Percentiles rank a stretch among this genome's conserved stretches.
These are phyloP conservation scores for Nyctereutes procyonoides DNA, from an alignment of 2,113 vertebrate species.

Conservation along the genomic window DNA sequence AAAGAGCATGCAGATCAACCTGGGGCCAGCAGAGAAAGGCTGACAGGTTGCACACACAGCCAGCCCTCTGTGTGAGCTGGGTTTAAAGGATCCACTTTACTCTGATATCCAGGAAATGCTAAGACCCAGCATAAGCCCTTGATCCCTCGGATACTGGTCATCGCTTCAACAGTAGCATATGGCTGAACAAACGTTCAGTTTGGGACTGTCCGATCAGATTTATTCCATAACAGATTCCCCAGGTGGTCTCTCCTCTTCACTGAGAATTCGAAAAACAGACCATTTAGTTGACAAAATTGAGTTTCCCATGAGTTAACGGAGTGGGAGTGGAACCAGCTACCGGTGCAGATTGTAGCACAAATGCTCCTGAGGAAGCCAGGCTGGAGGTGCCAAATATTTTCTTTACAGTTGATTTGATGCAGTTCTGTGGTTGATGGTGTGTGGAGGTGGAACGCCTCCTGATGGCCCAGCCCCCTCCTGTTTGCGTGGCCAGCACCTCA, in stretches of 20 bases:
- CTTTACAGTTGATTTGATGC: slow-evolving; percentile 4
- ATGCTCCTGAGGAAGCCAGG: neutral
- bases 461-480: neutral
- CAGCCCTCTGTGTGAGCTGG: neutral
- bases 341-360: neutral
- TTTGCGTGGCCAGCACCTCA: neutral
- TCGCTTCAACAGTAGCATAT: neutral
- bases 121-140: neutral
- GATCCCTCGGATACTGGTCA: neutral
- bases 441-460: neutral
- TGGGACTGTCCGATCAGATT: neutral
- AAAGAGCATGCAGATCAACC: neutral
- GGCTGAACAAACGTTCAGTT: slow-evolving; percentile 9
- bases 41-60: neutral
- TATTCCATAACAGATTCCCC: slow-evolving; percentile 26
- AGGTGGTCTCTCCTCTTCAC: slow-evolving; percentile 39
- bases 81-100: neutral
- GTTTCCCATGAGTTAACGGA: neutral
- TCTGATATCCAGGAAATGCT: neutral
- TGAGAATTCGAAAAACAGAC: neutral
- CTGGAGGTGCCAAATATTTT: neutral
- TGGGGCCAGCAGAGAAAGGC: neutral
- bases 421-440: neutral
- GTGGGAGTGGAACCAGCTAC: slow-evolving; percentile 15
- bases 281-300: slow-evolving; percentile 63